Evolutionary conservation across 2,888 invertebrate genomes (phyloP).

Genomic region (Desoria tigrina): DNA sequence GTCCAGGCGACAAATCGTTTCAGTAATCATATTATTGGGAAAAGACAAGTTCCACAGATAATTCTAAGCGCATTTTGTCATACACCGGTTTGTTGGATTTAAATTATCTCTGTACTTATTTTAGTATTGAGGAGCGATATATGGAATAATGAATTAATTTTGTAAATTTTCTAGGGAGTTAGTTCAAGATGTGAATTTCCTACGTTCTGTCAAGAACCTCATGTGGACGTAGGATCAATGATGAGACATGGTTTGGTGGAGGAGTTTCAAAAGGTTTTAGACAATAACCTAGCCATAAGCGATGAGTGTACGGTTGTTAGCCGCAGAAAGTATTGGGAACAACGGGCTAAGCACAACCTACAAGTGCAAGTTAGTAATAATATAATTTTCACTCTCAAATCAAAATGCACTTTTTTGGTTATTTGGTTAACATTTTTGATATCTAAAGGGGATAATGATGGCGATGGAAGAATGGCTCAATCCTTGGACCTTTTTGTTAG

Average conservation of each 20-base stretch:
- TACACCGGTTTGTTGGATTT: slow-evolving; percentile 34
- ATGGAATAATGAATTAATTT: no score
- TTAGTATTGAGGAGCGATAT: no score
- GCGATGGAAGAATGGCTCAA: slow-evolving; percentile 50
- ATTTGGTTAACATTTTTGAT: neutral
- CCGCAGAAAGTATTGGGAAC: slow-evolving; percentile 46
- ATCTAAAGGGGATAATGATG: slow-evolving; percentile 32
- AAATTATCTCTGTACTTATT: no score
- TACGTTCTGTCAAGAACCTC: slow-evolving; percentile 35
- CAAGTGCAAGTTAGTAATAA: slow-evolving; percentile 36
- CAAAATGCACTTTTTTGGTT: neutral
- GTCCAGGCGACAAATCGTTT: slow-evolving; percentile 40
- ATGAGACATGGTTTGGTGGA: slow-evolving; percentile 41
- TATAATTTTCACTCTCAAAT: no score
- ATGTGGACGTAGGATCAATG: slow-evolving; percentile 21
- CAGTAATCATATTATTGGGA: slow-evolving; percentile 27
- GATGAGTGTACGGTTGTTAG: slow-evolving; percentile 38
- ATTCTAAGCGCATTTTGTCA: slow-evolving; percentile 39
- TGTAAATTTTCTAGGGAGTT: neutral
- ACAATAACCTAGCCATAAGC: slow-evolving; percentile 42
- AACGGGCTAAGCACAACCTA: slow-evolving; percentile 43
- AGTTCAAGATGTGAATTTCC: slow-evolving; percentile 22
- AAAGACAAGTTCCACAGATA: slow-evolving; percentile 37
- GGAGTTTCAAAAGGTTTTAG: slow-evolving; percentile 43
- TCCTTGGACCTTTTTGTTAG: slow-evolving; percentile 47